Evolutionary conservation across 2,888 invertebrate genomes (phyloP), one percentile per base, ranked within the genome.

Genomic region (Scaptodrosophila latifasciaeformis): DNA sequence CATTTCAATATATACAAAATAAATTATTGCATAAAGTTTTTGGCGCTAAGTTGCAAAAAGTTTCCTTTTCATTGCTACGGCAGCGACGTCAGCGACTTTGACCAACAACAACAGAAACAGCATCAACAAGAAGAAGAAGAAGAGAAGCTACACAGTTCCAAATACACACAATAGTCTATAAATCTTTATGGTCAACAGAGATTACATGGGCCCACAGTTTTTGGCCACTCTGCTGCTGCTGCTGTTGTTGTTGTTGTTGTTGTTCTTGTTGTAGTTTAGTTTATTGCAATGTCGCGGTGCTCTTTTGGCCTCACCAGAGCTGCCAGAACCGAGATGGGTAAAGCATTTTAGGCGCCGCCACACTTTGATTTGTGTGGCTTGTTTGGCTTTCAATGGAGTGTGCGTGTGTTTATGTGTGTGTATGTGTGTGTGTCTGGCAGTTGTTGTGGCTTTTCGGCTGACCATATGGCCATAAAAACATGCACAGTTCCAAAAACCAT

Each of bases 1-100:
- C n/a, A n/a, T n/a, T n/a, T 71, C 79, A 65, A 75, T 81, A 78
- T 82, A 67, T 79, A n/a, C n/a, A n/a, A n/a, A n/a, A 82, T 82
- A 80, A 80, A 81, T 82, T 82, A 80, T 82, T 82, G 81, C 80
- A 82, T 76, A 80, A 80, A 80, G 74, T 80, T 80, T n/a, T n/a
- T 74, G 79, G 81, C 77, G 82, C 77, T 81, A 80, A 77, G 81
- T 77, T 77, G 81, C 81, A 77, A 81, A 77, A 77, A 77, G 76
- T 77, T 81, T 77, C 71, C 77, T 78, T 78, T 76, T 75, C 81
- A 76, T 80, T 75, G 81, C 74, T 64, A 75, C 49, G 60, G 60
- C 69, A 40, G 58, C 64, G 62, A 61, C 59, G 59, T 48, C 43
- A 46, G 17, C 49, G 42, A 19, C 24, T n/a, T n/a, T n/a, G n/a